Conservation (phyloP, 2,113 vertebrate genomes). For the Neodon shergylaensis region DNA sequence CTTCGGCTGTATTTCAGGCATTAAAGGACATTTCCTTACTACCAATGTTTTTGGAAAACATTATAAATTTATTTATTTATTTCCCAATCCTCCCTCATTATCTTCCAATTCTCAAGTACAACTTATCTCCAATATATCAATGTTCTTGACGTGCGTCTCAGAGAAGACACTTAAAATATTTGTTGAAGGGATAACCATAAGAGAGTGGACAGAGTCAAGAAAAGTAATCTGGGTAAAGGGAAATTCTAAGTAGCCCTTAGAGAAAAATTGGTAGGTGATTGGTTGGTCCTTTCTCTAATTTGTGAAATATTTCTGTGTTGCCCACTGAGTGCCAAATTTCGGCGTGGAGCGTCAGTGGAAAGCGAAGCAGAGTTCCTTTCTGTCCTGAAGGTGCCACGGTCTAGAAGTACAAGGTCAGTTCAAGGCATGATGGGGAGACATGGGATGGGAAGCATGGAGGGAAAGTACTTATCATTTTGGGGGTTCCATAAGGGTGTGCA, state of each 20-base stretch:
- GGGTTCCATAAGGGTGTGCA: neutral
- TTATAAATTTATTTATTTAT: neutral
- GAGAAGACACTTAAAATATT: neutral
- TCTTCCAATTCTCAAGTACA: neutral
- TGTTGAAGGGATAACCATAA: neutral
- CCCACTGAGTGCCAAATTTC: neutral
- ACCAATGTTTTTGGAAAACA: neutral
- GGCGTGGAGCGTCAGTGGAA: neutral
- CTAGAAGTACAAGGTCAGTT: neutral
- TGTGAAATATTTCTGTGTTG: neutral
- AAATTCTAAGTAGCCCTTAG: neutral
- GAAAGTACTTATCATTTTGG: neutral
- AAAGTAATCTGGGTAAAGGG: neutral
- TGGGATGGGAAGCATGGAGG: neutral
- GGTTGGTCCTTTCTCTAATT: neutral
- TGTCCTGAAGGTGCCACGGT: neutral
- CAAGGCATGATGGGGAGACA: neutral
- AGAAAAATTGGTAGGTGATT: neutral
- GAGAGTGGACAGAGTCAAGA: neutral
- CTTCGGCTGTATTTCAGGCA: neutral
- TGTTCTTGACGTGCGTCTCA: neutral
- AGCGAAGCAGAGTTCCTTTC: neutral
- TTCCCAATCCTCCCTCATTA: neutral
- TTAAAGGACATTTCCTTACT: neutral
- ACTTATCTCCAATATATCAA: neutral